These are phyloP conservation scores for Gobius niger DNA, from an alignment of 2,113 vertebrate species.

Conservation along the genomic window DNA sequence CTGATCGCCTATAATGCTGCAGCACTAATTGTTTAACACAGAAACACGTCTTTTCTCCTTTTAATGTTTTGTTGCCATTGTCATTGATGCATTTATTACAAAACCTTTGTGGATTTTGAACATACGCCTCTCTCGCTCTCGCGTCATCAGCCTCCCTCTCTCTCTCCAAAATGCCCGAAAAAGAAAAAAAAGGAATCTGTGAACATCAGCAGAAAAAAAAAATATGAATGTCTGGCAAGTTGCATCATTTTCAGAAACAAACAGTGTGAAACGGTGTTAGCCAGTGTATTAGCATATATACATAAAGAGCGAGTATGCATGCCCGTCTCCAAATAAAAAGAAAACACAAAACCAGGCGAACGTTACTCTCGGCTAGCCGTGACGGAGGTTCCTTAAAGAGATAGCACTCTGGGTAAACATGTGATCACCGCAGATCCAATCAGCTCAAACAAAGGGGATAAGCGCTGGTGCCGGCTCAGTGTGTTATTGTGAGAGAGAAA, in stretches of 20 bases:
- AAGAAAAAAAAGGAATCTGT: slow-evolving; percentile 55
- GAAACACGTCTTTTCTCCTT: slow-evolving; percentile 79
- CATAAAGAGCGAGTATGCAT: slow-evolving; percentile 69
- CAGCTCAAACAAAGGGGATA: slow-evolving; percentile 74
- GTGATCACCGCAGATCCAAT: slow-evolving; percentile 73
- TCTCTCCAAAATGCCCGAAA: slow-evolving; percentile 60
- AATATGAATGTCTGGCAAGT: slow-evolving; percentile 78
- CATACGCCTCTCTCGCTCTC: slow-evolving; percentile 49
- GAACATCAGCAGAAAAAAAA: slow-evolving; percentile 72
- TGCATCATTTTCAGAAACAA: slow-evolving; percentile 79
- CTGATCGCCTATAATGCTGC: slow-evolving; percentile 77
- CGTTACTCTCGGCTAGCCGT: slow-evolving; percentile 72
- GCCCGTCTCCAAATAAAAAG: slow-evolving; percentile 71
- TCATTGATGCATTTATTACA: slow-evolving; percentile 76
- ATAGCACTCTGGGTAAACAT: slow-evolving; percentile 74
- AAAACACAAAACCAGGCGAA: slow-evolving; percentile 68
- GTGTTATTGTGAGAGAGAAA: slow-evolving; percentile 44
- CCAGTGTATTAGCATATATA: slow-evolving; percentile 74
- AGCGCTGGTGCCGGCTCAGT: slow-evolving; percentile 61
- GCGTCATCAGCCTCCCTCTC: slow-evolving; percentile 34
- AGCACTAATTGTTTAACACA: slow-evolving; percentile 82
- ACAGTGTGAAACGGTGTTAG: slow-evolving; percentile 75
- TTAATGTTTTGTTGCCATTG: slow-evolving; percentile 81
- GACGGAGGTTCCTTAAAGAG: slow-evolving; percentile 75
- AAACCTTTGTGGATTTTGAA: slow-evolving; percentile 78